Base-by-base conservation (phyloP, 2,888 invertebrate genomes). In the Agrypnus murinus region DNA sequence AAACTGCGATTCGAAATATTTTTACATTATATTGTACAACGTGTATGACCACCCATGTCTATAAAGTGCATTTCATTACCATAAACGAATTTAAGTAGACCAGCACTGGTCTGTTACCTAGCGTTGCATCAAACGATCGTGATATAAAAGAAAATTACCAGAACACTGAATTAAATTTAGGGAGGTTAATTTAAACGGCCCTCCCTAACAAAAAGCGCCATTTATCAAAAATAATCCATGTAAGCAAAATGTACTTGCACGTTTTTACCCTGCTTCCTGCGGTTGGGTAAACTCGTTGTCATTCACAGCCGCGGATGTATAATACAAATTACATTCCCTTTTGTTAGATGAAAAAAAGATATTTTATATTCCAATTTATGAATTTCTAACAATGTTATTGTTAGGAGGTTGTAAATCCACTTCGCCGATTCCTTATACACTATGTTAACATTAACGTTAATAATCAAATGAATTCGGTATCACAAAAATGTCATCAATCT, bases 181-280 rank as follows among this genome's bases (percentile, higher is more conserved):
- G 15, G n/a, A n/a, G 55, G 9, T 34, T 25, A 25, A 14, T 36
- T 17, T 55, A 53, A 55, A 36, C 34, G n/a, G 36, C 17, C 3
- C 6, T 15, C 8, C 17, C 6, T 12, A 1, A 12, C 7, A 50
- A 55, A 55, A 55, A 15, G 0, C 0, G 17, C 36, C 34, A 55
- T 55, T 55, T 55, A 38, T 55, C 55, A 55, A 55, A 55, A 38
- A 55, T 55, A 55, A 55, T 36, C 32, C 50, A 31, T 7, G 50
- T 25, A 50, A 50, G 32, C 50, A 50, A 50, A 50, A 50, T 32
- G 50, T 50, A 50, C 50, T 50, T 50, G 48, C 50, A 50, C 14
- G 50, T 8, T 50, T 50, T 50, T 50, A 50, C 19, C n/a, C 3
- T 15, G 12, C 50, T 25, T 19, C 19, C 19, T 10, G 25, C 25